Evolutionary conservation across 2,888 invertebrate genomes (phyloP), one percentile per base, ranked within the genome.

Genomic region (Thera britannica): DNA sequence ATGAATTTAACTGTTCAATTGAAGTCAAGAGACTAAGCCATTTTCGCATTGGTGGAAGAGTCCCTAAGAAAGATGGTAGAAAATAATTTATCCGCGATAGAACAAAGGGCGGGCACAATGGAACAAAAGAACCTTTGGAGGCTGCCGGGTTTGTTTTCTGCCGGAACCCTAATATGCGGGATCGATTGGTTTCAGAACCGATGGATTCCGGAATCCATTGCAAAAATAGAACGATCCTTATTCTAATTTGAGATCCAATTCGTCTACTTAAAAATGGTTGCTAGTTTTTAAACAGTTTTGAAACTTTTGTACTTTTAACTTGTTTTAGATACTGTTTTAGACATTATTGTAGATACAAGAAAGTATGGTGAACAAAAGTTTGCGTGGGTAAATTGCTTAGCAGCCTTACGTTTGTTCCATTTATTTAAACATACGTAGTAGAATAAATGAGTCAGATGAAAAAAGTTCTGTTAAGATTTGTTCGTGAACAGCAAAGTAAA

Each of bases 21-120:
- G 8, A 46, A 46, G 9, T 46, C 41, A 46, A 8, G 2, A 23
- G 7, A 2, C 34, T 51, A 5, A 54, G 35, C 11, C 12, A 56
- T 12, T 9, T 58, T 46, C 11, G 34, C 11, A 9, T 46, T 5
- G 51, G 62, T 68, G 65, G 41, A 65, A 58, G 36, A 55, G 58
- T 12, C 62, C 65, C 85, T 85, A 87, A 91, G 88, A 87, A 89
- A 90, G 90, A 90, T 89, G 88, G 88, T 90, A 89, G 90, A 90
- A 92, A 91, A 92, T 92, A 91, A 93, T 93, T 92, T 92, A 91
- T 89, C 88, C 87, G 87, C 87, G 87, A 88, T 87, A 88, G 92
- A 93, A 93, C 93, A 93, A 93, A 91, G 88, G 88, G 81, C 80
- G 84, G 82, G 81, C 82, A 90, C 89, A 90, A 89, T 88, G 84